Percentiles rank a stretch among this genome's conserved stretches.
phyloP scores from a whole-genome alignment of 2,113 vertebrate species.

The Nicator chloris region DNA sequence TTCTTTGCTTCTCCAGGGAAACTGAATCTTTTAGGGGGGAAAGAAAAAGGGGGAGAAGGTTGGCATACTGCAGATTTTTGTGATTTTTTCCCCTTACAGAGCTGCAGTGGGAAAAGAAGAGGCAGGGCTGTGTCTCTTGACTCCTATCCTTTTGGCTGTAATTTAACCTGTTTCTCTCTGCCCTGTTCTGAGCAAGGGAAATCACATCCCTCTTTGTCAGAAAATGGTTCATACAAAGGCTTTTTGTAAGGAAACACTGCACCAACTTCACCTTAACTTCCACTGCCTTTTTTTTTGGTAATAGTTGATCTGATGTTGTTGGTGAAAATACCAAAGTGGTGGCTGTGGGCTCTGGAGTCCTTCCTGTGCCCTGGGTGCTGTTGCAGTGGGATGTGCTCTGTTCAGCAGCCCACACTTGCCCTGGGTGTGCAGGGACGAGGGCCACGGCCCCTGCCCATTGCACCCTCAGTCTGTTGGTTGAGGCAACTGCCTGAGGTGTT shows the following conservation, averaged over 20 bases:
- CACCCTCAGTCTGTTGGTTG: neutral
- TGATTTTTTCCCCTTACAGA: neutral
- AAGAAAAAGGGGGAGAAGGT: rapidly evolving
- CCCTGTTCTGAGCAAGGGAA: neutral
- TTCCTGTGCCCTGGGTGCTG: neutral
- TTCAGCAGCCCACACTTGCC: neutral
- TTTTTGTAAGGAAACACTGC: neutral
- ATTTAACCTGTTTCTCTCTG: neutral
- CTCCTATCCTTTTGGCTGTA: constrained; percentile 5
- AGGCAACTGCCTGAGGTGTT: neutral
- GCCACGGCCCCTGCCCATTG: rapidly evolving
- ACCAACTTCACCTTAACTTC: neutral
- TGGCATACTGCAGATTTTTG: constrained; percentile 23
- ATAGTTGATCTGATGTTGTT: neutral
- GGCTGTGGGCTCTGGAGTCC: neutral
- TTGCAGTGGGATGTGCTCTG: neutral
- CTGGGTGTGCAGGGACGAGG: neutral
- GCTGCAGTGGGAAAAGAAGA: neutral
- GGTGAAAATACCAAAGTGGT: neutral
- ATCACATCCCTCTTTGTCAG: neutral
- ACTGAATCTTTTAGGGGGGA: neutral
- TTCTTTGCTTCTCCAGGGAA: constrained; percentile 19
- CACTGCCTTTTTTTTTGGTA: neutral
- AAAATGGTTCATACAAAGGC: neutral
- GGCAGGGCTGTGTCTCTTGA: neutral